Percentiles rank a stretch among this genome's conserved stretches.
These are phyloP conservation scores for Potamarius usumacintae DNA, from an alignment of 2,113 vertebrate species.

Conservation along the genomic window DNA sequence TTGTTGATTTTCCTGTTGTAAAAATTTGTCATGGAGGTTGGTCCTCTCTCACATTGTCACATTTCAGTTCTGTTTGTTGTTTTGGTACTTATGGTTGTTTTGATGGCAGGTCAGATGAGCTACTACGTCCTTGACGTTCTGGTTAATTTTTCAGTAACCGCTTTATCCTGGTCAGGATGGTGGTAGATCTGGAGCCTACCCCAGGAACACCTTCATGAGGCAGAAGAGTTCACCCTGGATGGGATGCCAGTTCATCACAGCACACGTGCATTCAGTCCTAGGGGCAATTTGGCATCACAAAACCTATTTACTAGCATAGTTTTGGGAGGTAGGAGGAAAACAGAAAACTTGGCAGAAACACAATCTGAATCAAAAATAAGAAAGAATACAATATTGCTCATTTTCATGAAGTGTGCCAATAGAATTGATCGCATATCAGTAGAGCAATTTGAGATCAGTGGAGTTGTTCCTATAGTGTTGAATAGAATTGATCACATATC, in stretches of 20 bases:
- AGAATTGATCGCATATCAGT: constrained; percentile 1
- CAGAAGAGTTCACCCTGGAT: neutral
- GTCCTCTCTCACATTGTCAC: too few species aligned
- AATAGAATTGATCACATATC: neutral
- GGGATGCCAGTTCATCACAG: neutral
- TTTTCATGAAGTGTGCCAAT: neutral
- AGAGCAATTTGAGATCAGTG: constrained; percentile 44
- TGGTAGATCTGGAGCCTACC: neutral
- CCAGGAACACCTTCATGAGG: neutral
- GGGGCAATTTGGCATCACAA: neutral
- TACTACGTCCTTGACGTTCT: too few species aligned
- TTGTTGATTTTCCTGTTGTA: too few species aligned
- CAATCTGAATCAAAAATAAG: neutral
- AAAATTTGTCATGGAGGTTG: too few species aligned
- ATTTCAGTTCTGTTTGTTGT: too few species aligned
- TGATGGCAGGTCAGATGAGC: too few species aligned
- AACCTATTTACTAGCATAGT: neutral
- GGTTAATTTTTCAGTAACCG: neutral
- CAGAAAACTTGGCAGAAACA: neutral
- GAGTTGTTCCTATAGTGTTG: constrained; percentile 16
- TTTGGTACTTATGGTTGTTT: too few species aligned
- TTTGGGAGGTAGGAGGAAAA: neutral
- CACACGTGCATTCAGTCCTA: neutral
- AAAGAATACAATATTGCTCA: too few species aligned
- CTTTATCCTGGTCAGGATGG: neutral